phyloP scores from a whole-genome alignment of 2,888 invertebrate genomes.

The Trisateles emortualis region DNA sequence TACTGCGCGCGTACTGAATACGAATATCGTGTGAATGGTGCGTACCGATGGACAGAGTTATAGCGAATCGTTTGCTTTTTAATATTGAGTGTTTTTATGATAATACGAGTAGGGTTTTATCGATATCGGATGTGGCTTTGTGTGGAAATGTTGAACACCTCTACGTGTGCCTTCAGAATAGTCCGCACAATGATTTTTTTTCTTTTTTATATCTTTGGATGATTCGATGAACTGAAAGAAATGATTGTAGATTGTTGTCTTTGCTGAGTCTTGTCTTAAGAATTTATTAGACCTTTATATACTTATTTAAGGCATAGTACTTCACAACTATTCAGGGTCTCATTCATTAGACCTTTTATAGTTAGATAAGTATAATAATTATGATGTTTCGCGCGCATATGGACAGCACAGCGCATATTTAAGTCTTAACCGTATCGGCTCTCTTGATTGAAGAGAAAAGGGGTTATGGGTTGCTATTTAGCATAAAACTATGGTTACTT shows the following conservation, averaged over 20 bases:
- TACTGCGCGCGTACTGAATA: constrained; percentile 70
- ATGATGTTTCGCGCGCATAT: no score
- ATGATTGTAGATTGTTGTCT: neutral
- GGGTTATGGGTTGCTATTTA: no score
- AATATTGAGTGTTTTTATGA: constrained; percentile 77
- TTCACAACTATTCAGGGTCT: no score
- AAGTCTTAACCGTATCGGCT: no score
- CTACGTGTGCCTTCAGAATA: constrained; percentile 42
- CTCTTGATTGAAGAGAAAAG: no score
- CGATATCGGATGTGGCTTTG: constrained; percentile 58
- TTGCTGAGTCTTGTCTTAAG: no score
- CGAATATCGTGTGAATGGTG: constrained; percentile 72
- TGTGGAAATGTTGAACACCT: constrained; percentile 52
- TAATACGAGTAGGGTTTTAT: constrained; percentile 62
- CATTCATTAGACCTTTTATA: no score
- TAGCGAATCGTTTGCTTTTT: constrained; percentile 70
- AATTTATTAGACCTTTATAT: no score
- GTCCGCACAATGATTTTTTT: constrained; percentile 24
- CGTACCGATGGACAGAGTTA: constrained; percentile 68
- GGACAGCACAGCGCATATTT: no score
- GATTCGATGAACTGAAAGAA: constrained; percentile 13
- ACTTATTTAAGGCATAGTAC: no score
- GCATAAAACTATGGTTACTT: no score
- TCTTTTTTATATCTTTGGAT: constrained; percentile 29
- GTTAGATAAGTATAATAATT: no score